Conservation (phyloP, 2,888 invertebrate genomes). For the Melolontha melolontha region DNA sequence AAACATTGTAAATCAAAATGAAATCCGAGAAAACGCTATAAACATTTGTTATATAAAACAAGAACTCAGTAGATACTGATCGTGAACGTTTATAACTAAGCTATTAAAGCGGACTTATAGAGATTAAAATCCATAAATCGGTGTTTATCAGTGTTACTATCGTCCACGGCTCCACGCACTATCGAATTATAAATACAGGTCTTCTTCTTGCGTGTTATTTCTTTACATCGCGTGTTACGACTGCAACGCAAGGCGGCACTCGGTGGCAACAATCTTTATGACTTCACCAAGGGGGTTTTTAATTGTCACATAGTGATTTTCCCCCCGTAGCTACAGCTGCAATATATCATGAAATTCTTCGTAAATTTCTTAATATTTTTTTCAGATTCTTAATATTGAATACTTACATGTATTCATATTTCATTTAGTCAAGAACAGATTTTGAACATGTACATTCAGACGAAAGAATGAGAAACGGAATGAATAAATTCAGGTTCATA, state of each 20-base stretch:
- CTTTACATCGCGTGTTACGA: conserved; percentile 44
- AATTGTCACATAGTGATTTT: conserved; percentile 47
- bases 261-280: conserved; percentile 45
- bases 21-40: conserved; percentile 39
- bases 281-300: conserved; percentile 48
- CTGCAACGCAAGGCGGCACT: conserved; percentile 39
- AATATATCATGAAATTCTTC: no score
- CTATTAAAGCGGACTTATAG: conserved; percentile 46
- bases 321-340: conserved; percentile 13
- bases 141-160: conserved; percentile 48
- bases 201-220: conserved; percentile 36
- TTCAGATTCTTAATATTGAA: no score
- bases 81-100: conserved; percentile 44
- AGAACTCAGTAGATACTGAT: conserved; percentile 40
- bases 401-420: no score
- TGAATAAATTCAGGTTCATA: no score
- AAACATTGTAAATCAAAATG: conserved; percentile 40
- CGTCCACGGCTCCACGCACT: conserved; percentile 42
- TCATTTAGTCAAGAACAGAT: no score
- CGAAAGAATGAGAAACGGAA: no score
- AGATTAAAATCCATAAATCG: conserved; percentile 52
- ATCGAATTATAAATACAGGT: conserved; percentile 38
- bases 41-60: conserved; percentile 35
- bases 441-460: no score
- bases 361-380: no score